Evolutionary conservation across 2,797 vertebrate genomes (phyloP).

Genomic region (Propithecus deckenii): DNA sequence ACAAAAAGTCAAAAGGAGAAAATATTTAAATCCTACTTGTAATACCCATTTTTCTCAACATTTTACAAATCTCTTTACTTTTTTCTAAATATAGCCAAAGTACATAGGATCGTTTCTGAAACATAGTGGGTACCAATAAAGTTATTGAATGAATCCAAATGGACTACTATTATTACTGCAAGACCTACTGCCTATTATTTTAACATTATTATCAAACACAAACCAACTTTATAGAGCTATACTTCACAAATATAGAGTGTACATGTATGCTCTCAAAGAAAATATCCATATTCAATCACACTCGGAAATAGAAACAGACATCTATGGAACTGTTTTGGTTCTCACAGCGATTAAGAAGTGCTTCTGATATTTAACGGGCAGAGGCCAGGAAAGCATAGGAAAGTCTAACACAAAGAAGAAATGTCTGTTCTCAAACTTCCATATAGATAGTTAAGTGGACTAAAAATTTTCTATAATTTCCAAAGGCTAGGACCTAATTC

Average conservation of each 20-base stretch:
- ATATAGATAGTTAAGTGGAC: not conserved
- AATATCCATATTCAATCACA: slow-evolving; percentile 10
- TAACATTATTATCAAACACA: not conserved
- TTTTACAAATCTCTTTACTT: not conserved
- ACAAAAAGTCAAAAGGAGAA: not conserved
- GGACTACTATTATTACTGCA: not conserved
- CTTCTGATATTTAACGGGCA: not conserved
- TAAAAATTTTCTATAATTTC: not conserved
- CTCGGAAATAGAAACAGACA: not conserved
- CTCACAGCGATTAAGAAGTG: not conserved
- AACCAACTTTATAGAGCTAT: not conserved
- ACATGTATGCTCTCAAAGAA: not conserved
- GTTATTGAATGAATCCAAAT: not conserved
- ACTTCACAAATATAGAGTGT: not conserved
- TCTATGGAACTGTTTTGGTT: not conserved
- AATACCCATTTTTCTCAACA: not conserved
- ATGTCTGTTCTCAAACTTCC: not conserved
- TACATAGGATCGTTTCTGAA: not conserved
- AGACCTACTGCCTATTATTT: not conserved
- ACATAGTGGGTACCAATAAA: not conserved
- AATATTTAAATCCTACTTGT: not conserved
- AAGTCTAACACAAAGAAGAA: not conserved
- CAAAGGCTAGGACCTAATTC: slow-evolving; percentile 1
- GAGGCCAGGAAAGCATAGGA: not conserved
- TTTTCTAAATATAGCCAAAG: not conserved